A percentile compares a stretch with the other conserved stretches of the same genome.
Evolutionary conservation across 1,140 invertebrate genomes (phyloP).

Genomic region (Bombyx mandarina): DNA sequence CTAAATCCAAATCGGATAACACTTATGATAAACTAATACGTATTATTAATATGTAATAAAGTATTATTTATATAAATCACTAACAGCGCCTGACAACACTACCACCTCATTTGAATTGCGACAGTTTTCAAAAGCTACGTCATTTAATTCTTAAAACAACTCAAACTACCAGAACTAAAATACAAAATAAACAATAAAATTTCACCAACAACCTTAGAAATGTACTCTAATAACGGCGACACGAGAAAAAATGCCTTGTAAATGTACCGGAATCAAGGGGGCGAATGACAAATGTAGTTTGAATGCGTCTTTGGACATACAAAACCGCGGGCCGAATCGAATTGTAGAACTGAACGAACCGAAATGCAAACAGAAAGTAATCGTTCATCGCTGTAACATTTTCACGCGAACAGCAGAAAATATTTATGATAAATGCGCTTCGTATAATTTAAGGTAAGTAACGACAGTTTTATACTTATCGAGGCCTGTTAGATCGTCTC

Average conservation of each 20-base stretch:
- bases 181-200: not conserved
- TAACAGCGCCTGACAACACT: no score
- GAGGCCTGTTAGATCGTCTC: not conserved
- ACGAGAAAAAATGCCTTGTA: not conserved
- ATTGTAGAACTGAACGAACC: not conserved
- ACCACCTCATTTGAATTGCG: no score
- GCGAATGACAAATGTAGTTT: not conserved
- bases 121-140: no score
- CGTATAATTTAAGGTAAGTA: slow-evolving; percentile 17
- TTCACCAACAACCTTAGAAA: not conserved
- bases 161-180: no score
- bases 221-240: not conserved
- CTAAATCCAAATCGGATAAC: no score
- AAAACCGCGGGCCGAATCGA: not conserved
- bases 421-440: slow-evolving; percentile 15
- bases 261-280: not conserved
- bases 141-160: no score
- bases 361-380: not conserved
- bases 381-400: not conserved
- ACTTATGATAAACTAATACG: no score
- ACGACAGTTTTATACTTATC: not conserved
- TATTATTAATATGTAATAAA: no score
- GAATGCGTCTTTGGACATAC: not conserved
- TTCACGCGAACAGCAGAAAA: not conserved
- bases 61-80: no score